Evolutionary conservation across 2,888 invertebrate species (phyloP), one percentile per base, ranked within the genome.

Genomic region (Prostheceraeus crozeri): DNA sequence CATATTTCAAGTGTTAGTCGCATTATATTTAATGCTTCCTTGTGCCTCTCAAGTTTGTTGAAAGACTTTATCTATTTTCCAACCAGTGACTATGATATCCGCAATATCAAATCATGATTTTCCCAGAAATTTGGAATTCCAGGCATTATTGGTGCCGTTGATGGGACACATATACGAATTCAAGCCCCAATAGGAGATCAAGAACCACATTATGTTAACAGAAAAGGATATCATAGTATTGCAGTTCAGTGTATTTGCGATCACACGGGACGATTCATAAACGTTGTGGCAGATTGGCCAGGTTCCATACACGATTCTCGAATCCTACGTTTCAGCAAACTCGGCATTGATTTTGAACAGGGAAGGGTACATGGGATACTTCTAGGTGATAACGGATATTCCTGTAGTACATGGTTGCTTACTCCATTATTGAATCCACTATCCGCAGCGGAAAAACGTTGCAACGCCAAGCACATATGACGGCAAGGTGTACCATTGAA

Each of bases 241-340:
- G 68, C 68, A 36, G 45, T 62, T 6, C 67, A 68, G 60, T 62
- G 65, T 2, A 61, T 68, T 3, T 33, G 36, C 21, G 59, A 66
- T 28, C 25, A 10, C 6, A 57, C 64, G 1, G 51, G 46, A 4
- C n/a, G 31, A 30, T 62, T 68, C 28, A 25, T 36, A 1, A 65
- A 65, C 55, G 48, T 64, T 25, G 61, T 61, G 11, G 67, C 57
- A 6, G 60, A 65, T 31, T 68, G 63, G 63, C 66, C 66, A 1
- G 68, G 68, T 2, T 46, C 61, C n/a, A 62, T 63, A 1, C 65
- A 68, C 57, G 67, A 68, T 28, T 35, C 56, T n/a, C 59, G 64
- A 30, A 63, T 68, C n/a, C 65, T 65, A 3, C 31, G 48, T 1
- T 23, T 14, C 2, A 52, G 63, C 21, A 16, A 45, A 25, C 35